These are phyloP conservation scores for Drosophila kanekoi DNA, from an alignment of 2,888 invertebrate species.

Conservation along the genomic window DNA sequence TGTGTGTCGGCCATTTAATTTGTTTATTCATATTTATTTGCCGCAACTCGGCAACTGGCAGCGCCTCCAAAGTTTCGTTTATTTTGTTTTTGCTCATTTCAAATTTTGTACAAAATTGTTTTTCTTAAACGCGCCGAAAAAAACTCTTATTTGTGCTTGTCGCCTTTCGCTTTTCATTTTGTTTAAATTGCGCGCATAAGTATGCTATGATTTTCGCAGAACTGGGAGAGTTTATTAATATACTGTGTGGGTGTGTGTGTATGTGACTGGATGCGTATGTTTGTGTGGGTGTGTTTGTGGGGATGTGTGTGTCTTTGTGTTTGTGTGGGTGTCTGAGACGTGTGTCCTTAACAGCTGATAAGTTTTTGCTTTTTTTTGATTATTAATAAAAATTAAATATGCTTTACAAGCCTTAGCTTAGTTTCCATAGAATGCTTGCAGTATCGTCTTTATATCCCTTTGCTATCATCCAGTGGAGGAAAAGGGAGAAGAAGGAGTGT, in stretches of 20 bases:
- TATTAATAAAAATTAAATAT: not conserved
- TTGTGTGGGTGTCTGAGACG: slow-evolving; percentile 4
- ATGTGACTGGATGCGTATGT: too few relatives aligned
- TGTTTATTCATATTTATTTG: slow-evolving; percentile 63
- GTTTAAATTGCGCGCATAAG: slow-evolving; percentile 37
- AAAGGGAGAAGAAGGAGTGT: too few relatives aligned
- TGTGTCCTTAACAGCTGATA: slow-evolving; percentile 51
- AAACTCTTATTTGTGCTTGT: slow-evolving; percentile 6
- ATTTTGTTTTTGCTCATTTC: slow-evolving; percentile 24
- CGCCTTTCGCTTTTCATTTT: slow-evolving; percentile 34
- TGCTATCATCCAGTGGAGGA: not conserved
- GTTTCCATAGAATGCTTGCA: too few relatives aligned
- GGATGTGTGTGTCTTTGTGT: not conserved
- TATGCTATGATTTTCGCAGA: slow-evolving; percentile 47
- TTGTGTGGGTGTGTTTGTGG: not conserved
- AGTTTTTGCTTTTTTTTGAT: slow-evolving; percentile 20
- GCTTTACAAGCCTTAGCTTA: not conserved
- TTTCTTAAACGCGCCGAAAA: not conserved
- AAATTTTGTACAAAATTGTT: slow-evolving; percentile 24
- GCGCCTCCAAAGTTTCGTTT: slow-evolving; percentile 17
- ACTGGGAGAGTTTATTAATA: slow-evolving; percentile 50
- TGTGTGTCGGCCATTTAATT: slow-evolving; percentile 30
- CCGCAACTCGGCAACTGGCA: slow-evolving; percentile 19
- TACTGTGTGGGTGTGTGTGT: slow-evolving; percentile 7
- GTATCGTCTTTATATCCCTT: not conserved